Evolutionary conservation across 2,888 invertebrate genomes (phyloP).

Genomic region (Dolomedes plantarius): DNA sequence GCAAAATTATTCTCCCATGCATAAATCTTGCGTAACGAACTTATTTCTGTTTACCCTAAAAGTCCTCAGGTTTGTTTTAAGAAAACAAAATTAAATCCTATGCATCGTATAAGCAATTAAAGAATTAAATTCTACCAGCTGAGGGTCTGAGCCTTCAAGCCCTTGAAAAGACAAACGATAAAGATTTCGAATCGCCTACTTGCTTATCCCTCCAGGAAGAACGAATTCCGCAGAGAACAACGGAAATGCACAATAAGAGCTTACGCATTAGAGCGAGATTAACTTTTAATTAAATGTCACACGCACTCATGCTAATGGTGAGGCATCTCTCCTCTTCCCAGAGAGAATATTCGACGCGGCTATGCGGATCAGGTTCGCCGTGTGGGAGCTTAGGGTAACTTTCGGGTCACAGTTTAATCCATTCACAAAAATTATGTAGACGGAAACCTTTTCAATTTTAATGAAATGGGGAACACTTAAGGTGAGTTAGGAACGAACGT

Average conservation of each 20-base stretch:
- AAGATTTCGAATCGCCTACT: not conserved
- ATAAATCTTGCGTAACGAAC: no score
- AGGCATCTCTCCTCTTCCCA: not conserved
- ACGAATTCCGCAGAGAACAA: not conserved
- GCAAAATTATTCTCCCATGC: no score
- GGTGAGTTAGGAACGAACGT: not conserved
- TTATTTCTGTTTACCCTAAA: no score
- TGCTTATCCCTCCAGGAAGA: not conserved
- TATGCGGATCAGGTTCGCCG: not conserved
- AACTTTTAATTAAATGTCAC: slow-evolving; percentile 14
- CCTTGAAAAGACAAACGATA: not conserved
- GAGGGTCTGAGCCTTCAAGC: not conserved
- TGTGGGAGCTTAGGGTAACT: not conserved
- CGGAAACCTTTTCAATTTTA: not conserved
- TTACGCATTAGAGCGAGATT: slow-evolving; percentile 5
- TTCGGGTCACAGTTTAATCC: not conserved
- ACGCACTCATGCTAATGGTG: not conserved
- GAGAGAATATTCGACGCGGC: not conserved
- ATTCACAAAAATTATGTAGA: not conserved
- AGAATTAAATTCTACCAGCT: not conserved
- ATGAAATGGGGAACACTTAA: not conserved
- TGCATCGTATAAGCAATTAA: not conserved
- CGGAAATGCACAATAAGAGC: slow-evolving; percentile 6
- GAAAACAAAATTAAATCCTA: no score
- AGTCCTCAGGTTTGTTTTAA: no score